Percentiles rank a stretch among this genome's conserved stretches.
phyloP scores from a whole-genome alignment of 2,113 vertebrate species.

The Tympanuchus pallidicinctus region DNA sequence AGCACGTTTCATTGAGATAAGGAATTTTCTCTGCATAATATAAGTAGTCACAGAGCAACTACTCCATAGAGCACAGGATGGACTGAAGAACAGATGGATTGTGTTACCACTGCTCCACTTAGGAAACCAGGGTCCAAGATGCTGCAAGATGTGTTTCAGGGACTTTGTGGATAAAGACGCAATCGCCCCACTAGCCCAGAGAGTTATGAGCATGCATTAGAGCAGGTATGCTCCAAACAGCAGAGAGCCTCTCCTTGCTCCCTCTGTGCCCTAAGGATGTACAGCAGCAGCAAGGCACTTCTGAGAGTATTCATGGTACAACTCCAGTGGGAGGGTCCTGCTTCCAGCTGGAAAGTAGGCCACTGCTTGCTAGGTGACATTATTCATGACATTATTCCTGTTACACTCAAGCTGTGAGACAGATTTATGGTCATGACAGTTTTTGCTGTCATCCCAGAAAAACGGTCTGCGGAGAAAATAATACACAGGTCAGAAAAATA shows the following conservation, averaged over 20 bases:
- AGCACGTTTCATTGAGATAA: neutral
- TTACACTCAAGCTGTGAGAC: neutral
- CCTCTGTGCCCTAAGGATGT: neutral
- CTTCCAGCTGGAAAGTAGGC: conserved; percentile 8
- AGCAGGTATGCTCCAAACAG: neutral
- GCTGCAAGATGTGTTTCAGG: neutral
- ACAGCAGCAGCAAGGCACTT: neutral
- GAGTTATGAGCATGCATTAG: neutral
- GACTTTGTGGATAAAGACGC: neutral
- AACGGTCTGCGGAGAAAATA: neutral
- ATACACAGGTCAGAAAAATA: neutral
- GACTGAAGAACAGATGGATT: neutral
- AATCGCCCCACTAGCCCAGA: neutral
- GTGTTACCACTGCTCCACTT: neutral
- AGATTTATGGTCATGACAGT: neutral
- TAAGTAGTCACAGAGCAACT: neutral
- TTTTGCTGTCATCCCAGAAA: neutral
- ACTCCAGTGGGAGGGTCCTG: neutral
- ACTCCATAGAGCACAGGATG: neutral
- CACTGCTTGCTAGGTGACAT: neutral
- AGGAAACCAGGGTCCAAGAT: neutral
- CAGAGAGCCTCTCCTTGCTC: neutral
- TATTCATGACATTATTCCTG: neutral
- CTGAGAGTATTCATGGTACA: neutral
- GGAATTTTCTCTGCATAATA: neutral